Evolutionary conservation across 2,797 vertebrate genomes (phyloP).

Genomic region (Polyboroides typus): DNA sequence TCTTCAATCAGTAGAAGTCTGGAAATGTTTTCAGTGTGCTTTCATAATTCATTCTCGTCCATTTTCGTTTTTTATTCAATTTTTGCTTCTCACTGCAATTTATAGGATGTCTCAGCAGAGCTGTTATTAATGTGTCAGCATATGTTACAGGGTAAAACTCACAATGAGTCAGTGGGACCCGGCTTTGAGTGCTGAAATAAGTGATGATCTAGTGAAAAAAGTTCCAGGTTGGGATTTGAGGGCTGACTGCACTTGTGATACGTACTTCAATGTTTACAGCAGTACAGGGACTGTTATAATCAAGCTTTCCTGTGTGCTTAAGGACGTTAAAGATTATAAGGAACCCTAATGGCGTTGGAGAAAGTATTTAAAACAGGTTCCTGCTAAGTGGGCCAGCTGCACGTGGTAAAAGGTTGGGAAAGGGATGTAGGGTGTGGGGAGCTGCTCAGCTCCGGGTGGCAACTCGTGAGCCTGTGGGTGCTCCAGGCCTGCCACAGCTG

Average conservation of each 20-base stretch:
- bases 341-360: background rate
- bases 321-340: background rate
- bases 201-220: background rate
- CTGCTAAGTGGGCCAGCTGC: background rate
- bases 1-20: conserved; percentile 44
- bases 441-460: background rate
- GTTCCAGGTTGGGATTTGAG: background rate
- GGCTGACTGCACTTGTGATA: background rate
- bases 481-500: background rate
- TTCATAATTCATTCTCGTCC: conserved; percentile 10
- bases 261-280: background rate
- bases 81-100: background rate
- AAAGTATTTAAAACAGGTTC: background rate
- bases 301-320: background rate
- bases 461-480: fast-evolving
- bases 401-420: background rate
- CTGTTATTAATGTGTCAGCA: background rate
- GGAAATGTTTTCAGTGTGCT: conserved; percentile 21
- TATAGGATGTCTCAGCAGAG: background rate
- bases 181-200: background rate
- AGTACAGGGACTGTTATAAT: background rate
- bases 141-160: background rate
- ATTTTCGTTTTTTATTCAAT: background rate
- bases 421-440: background rate
- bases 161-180: background rate